Conservation (phyloP, 1,140 invertebrate genomes). For the Macrostomum lignano region DNA sequence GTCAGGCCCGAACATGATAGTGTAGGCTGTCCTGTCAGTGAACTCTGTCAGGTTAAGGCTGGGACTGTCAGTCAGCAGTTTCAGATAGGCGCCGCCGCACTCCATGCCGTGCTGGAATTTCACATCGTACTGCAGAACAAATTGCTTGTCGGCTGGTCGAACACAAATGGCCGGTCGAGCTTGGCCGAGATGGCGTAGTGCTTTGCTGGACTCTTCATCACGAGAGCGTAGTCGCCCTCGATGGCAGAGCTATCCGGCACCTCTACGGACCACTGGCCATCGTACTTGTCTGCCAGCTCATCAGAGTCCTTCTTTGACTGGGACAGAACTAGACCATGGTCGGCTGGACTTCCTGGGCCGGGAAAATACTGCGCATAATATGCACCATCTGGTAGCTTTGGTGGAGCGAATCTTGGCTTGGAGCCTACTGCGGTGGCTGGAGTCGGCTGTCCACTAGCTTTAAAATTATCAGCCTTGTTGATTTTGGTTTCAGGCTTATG, state of each 20-base stretch:
- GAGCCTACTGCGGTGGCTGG: too few relatives aligned
- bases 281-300: conserved; percentile 4
- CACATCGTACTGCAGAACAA: conserved; percentile 53
- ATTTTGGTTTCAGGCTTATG: too few relatives aligned
- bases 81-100: conserved; percentile 88
- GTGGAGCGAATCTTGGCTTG: too few relatives aligned
- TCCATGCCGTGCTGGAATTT: conserved; percentile 59
- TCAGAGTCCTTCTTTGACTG: conserved; percentile 3
- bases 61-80: conserved; percentile 39
- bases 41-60: too few relatives aligned
- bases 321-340: conserved; percentile 1
- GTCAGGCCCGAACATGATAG: conserved; percentile 88
- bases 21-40: conserved; percentile 72
- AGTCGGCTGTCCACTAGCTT: too few relatives aligned
- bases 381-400: too few relatives aligned
- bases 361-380: too few relatives aligned
- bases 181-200: conserved; percentile 62
- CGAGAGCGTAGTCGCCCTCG: conserved; percentile 2
- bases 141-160: conserved; percentile 38
- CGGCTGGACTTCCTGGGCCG: too few relatives aligned
- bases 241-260: conserved; percentile 1
- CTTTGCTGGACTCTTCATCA: conserved; percentile 48
- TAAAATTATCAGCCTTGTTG: too few relatives aligned
- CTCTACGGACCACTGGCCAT: conserved; percentile 4
- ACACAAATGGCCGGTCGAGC: conserved; percentile 47